Evolutionary conservation across 2,113 vertebrate species (phyloP), one percentile per base, ranked within the genome.

Genomic region (Procavia capensis): DNA sequence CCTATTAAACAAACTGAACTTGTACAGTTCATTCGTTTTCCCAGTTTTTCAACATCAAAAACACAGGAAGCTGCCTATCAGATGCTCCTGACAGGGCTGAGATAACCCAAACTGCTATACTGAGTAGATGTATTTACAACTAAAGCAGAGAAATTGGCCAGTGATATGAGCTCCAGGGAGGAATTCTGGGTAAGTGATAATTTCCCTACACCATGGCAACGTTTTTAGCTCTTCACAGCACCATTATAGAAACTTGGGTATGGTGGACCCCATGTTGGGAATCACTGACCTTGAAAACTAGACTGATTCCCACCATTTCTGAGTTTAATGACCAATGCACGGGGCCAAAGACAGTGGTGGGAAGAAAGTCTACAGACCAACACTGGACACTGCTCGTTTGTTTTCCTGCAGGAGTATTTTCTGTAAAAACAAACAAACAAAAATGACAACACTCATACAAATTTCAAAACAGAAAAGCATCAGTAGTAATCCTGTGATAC

Each of bases 1-100:
- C 64, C 64, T 63, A 75, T 97, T 96, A 97, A 95, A 97, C 95
- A 96, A 98, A 97, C 92, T 92, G 79, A 4, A 50, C 50, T 45
- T 5, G 78, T 88, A 82, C 27, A 74, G 79, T 80, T 54, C 36
- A 75, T 59, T 54, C n/a, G 5, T 47, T 72, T 36, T 72, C 61
- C 36, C 24, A 76, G 27, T 29, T 79, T 39, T 61, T 36, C 36
- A 47, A 54, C 61, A 59, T 70, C 41, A 50, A 72, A 84, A 29
- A 70, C 50, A 47, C 57, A 50, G n/a, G 43, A n/a, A 86, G 25
- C 20, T 27, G 31, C 76, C 19, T 29, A 24, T 13, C 6, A 50
- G 64, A 45, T n/a, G 74, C 5, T 88, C 68, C 78, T 75, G 76
- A 81, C 0, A 0, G 43, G 16, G n/a, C 90, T 57, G 84, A 45